Base-by-base conservation (phyloP, 2,888 invertebrate genomes). In the Ypsolopha scabrella region DNA sequence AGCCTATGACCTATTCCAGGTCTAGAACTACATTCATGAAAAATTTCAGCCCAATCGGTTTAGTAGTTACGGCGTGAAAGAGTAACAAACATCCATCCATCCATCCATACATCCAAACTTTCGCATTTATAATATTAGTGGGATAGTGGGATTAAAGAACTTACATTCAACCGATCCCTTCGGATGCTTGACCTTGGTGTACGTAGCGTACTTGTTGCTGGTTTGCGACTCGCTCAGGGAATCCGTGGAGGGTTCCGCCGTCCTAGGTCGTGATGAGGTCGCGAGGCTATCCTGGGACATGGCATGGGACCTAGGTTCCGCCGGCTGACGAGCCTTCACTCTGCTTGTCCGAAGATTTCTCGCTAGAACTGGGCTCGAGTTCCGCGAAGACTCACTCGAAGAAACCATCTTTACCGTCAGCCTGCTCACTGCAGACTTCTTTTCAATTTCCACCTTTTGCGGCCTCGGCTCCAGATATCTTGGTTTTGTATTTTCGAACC, bases 361-460 rank as follows among this genome's bases (percentile, higher is more conserved):
- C 56, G 78, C 74, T 67, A 87, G 87, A 2, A 90, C 88, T 1
- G 92, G 92, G 61, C 92, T 92, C 1, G 91, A 90, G 54, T 91
- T 92, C 9, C 91, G 82, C 0, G 92, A 92, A 0, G 92, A 92
- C 60, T 92, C 92, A 47, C 89, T 90, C 0, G 90, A 90, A 0
- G 90, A 90, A 11, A 88, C 75, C 65, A 87, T 78, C 56, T 82
- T 85, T 41, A 83, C 78, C 14, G 76, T 68, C 14, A 82, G 63
- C 52, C 82, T 87, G 36, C 78, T 81, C 2, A 72, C 57, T 14
- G 70, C 59, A 58, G 68, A 44, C 55, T 68, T 55, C 47, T 66
- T 69, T 1, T 10, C 33, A n/a, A 6, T 59, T 6, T 69, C 70
- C n/a, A n/a, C n/a, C 48, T 66, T 72, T 1, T 50, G 13, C 8